These are phyloP conservation scores for Hirtodrosophila cameraria DNA, from an alignment of 2,888 invertebrate genomes.

Conservation along the genomic window DNA sequence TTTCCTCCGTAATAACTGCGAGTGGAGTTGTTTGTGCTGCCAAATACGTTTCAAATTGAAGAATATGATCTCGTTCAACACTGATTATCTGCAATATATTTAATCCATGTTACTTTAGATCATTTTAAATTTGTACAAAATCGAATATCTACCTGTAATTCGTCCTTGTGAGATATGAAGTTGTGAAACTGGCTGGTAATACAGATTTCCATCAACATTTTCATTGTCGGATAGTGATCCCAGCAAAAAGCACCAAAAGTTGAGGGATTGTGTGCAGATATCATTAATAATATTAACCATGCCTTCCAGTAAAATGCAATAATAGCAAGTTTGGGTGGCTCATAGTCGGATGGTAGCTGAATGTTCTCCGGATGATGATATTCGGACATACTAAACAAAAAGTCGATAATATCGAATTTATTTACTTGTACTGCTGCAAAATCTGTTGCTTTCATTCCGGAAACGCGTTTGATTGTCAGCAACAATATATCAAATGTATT, in stretches of 20 bases:
- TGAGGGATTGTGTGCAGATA: constrained; percentile 96
- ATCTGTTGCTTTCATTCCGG: constrained; percentile 90
- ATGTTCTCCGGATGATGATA: constrained; percentile 98
- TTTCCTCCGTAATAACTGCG: constrained; percentile 94
- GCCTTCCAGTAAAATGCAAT: constrained; percentile 97
- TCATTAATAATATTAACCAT: constrained; percentile 93
- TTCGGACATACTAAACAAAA: constrained; percentile 94
- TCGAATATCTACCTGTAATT: constrained; percentile 85
- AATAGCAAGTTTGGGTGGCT: constrained; percentile 94
- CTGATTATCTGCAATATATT: constrained; percentile 85
- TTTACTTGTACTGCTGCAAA: constrained; percentile 90
- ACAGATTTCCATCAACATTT: constrained; percentile 97
- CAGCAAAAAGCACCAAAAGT: constrained; percentile 94
- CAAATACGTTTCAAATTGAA: constrained; percentile 95
- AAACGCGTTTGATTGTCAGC: constrained; percentile 93
- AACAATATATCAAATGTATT: constrained; percentile 95
- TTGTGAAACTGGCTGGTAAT: constrained; percentile 91
- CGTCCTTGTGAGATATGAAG: constrained; percentile 87
- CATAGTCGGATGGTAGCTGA: constrained; percentile 91
- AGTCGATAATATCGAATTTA: constrained; percentile 93
- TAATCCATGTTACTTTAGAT: background rate
- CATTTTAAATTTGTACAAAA: background rate
- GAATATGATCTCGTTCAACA: constrained; percentile 90
- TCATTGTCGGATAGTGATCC: constrained; percentile 94
- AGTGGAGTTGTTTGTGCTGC: constrained; percentile 93